Percentiles rank a stretch among this genome's conserved stretches.
Conservation (phyloP, 2,888 invertebrate genomes). For the Rhingia rostrata region DNA sequence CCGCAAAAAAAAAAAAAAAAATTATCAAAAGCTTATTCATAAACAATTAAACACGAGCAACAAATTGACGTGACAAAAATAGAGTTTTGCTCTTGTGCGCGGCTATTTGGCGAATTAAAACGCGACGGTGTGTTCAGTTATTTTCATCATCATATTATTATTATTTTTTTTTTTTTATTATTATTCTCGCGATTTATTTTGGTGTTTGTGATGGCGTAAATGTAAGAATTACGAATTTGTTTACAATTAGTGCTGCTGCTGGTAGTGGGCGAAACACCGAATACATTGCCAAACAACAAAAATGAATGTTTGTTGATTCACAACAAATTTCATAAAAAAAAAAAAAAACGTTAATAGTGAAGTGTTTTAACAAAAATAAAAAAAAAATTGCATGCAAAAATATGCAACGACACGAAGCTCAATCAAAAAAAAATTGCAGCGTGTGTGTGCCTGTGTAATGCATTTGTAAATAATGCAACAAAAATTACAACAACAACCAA, state of each 20-base stretch:
- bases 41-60: slow-evolving; percentile 49
- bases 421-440: slow-evolving; percentile 11
- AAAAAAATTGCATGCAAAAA: slow-evolving; percentile 8
- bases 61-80: slow-evolving; percentile 49
- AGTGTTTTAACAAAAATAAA: slow-evolving; percentile 15
- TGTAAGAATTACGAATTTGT: not conserved
- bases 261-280: not conserved
- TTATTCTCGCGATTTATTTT: slow-evolving; percentile 3
- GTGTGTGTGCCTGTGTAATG: slow-evolving; percentile 11
- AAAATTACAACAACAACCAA: not conserved
- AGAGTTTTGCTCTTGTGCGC: slow-evolving; percentile 6
- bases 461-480: slow-evolving; percentile 25
- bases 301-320: too few relatives aligned
- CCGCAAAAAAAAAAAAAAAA: slow-evolving; percentile 20
- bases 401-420: slow-evolving; percentile 26
- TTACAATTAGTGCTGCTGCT: not conserved
- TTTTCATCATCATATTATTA: not conserved
- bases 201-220: slow-evolving; percentile 21
- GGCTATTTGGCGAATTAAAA: slow-evolving; percentile 27
- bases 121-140: slow-evolving; percentile 27
- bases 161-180: slow-evolving; percentile 12
- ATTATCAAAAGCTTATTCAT: slow-evolving; percentile 11
- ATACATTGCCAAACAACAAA: too few relatives aligned
- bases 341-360: slow-evolving; percentile 9
- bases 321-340: slow-evolving; percentile 15